Evolutionary conservation across 1,140 invertebrate species (phyloP).

Genomic region (Macrobrachium rosenbergii): DNA sequence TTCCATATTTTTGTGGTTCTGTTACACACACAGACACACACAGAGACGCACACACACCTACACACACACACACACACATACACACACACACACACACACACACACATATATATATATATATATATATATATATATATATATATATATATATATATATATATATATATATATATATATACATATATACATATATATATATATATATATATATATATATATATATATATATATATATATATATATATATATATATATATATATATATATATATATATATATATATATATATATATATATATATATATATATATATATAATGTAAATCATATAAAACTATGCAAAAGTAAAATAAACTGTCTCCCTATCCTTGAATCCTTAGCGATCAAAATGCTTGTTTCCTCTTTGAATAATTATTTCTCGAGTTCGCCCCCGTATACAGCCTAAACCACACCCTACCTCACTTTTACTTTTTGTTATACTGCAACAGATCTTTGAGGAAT

Average conservation of each 20-base stretch:
- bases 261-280: slow-evolving; percentile 21
- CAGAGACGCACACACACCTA: not conserved
- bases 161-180: slow-evolving; percentile 10
- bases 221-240: slow-evolving; percentile 34
- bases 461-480: no score
- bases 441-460: no score
- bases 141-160: not conserved
- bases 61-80: not conserved
- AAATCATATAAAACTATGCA: no score
- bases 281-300: slow-evolving; percentile 3
- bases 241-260: slow-evolving; percentile 10
- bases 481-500: no score
- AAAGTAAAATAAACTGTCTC: not conserved
- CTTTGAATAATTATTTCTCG: no score
- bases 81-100: slow-evolving; percentile 9
- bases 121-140: slow-evolving; percentile 28
- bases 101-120: slow-evolving; percentile 30
- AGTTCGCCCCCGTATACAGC: no score
- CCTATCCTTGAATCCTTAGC: no score
- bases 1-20: no score
- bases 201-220: slow-evolving; percentile 34
- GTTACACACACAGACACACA: not conserved
- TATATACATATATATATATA: slow-evolving; percentile 32
- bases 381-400: no score
- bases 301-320: slow-evolving; percentile 3